A percentile compares a stretch with the other conserved stretches of the same genome.
These are phyloP conservation scores for Andrena cerasifolii DNA, from an alignment of 1,140 invertebrate genomes.

Conservation along the genomic window DNA sequence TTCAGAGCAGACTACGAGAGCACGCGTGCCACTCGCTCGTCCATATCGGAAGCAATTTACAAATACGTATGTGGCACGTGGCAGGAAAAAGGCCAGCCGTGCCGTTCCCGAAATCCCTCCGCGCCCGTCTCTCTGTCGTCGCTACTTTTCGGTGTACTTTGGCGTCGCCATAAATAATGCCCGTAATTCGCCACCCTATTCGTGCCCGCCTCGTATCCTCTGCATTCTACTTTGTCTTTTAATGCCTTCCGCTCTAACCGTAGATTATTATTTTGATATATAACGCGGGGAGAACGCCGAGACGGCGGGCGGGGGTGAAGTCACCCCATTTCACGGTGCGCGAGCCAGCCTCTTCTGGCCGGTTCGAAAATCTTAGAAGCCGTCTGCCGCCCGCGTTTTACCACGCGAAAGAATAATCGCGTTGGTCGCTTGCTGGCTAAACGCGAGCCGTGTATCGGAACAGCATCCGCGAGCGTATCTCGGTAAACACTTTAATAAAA, in stretches of 20 bases:
- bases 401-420: constrained; percentile 11
- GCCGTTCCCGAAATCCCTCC: constrained; percentile 22
- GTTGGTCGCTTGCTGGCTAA: constrained; percentile 2
- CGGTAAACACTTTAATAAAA: constrained; percentile 26
- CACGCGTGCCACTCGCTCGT: constrained; percentile 60
- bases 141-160: constrained; percentile 57
- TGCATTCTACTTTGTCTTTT: constrained; percentile 62
- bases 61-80: constrained; percentile 70
- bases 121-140: constrained; percentile 15
- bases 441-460: background rate
- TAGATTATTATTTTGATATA: constrained; percentile 75
- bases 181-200: constrained; percentile 59
- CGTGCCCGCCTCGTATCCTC: constrained; percentile 46
- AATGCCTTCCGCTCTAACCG: constrained; percentile 70
- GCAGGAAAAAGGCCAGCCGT: constrained; percentile 59
- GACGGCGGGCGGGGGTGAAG: constrained; percentile 34
- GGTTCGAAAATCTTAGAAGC: background rate
- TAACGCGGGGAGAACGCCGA: constrained; percentile 1
- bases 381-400: background rate
- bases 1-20: constrained; percentile 39
- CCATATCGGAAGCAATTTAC: constrained; percentile 75
- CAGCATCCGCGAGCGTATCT: background rate
- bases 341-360: constrained; percentile 8
- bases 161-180: constrained; percentile 65
- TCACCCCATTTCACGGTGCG: constrained; percentile 67